Evolutionary conservation across 1,140 invertebrate genomes (phyloP), one percentile per base, ranked within the genome.

Genomic region (Muscidifurax raptorellus): DNA sequence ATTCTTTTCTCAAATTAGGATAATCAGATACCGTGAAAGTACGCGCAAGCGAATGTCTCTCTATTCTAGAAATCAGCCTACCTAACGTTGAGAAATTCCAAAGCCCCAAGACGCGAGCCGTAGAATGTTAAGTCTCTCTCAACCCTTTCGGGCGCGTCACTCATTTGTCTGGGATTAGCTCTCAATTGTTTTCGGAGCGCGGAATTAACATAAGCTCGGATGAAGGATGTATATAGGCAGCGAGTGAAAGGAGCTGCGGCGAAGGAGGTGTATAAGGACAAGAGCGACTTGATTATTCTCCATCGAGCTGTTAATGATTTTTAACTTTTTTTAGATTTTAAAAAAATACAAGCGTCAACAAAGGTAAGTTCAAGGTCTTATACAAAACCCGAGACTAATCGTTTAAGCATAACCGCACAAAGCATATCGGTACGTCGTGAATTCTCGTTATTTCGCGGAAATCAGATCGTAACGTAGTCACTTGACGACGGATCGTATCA

Each of bases 141-240:
- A 10, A 28, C 18, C 27, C 13, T 77, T 30, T 59, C 13, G 22
- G 25, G 82, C 87, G 87, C 89, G 90, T 90, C 90, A 92, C 90
- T 93, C 91, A 93, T 93, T 93, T 92, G 91, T 93, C 92, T 91
- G 88, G 91, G 92, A 93, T 93, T 92, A 92, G 90, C 89, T 91
- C 88, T 90, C 90, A 89, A 91, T 92, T 91, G 91, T 92, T 93
- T 92, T 92, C 88, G 66, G 87, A 84, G 88, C 80, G 83, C 74
- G 89, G 90, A 90, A 93, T 93, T 93, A 92, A 92, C 92, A 93
- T 93, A 93, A 93, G 92, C 92, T 92, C 84, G 92, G 91, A 92
- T 93, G 90, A 92, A 92, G 90, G 91, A 92, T 91, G 91, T 90
- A 83, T 90, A 83, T 6, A 67, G 75, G 27, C 15, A 12, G 52